These are phyloP conservation scores for Apolygus lucorum DNA, from an alignment of 1,140 invertebrate genomes.

Conservation along the genomic window DNA sequence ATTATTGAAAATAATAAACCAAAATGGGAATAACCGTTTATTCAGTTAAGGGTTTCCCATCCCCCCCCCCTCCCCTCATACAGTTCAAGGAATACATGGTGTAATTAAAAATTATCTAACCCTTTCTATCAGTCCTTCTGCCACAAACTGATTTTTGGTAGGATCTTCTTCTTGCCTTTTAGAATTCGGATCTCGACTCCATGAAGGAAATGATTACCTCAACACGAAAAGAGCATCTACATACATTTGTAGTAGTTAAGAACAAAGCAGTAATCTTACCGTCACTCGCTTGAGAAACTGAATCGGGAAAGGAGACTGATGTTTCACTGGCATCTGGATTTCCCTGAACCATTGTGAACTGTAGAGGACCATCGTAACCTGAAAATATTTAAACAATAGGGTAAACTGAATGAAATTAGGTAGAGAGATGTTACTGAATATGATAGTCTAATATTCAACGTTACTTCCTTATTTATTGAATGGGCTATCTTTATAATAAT, in stretches of 20 bases:
- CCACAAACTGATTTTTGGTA: constrained; percentile 17
- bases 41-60: no score
- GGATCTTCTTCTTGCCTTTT: background rate
- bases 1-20: no score
- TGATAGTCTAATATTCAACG: constrained; percentile 15
- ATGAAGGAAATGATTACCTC: background rate
- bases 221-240: background rate
- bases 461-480: no score
- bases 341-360: constrained; percentile 61
- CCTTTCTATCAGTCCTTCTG: no score
- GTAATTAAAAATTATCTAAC: no score
- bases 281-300: constrained; percentile 27
- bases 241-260: no score
- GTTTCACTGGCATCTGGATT: constrained; percentile 53
- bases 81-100: no score
- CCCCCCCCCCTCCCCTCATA: no score
- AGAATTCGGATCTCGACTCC: constrained; percentile 2
- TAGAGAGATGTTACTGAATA: no score
- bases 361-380: constrained; percentile 76
- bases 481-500: no score
- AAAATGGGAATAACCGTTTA: no score
- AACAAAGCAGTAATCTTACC: constrained; percentile 16
- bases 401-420: no score
- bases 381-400: constrained; percentile 25
- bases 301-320: constrained; percentile 28